phyloP scores from a whole-genome alignment of 2,888 invertebrate species.

The Camptogramma bilineatum region DNA sequence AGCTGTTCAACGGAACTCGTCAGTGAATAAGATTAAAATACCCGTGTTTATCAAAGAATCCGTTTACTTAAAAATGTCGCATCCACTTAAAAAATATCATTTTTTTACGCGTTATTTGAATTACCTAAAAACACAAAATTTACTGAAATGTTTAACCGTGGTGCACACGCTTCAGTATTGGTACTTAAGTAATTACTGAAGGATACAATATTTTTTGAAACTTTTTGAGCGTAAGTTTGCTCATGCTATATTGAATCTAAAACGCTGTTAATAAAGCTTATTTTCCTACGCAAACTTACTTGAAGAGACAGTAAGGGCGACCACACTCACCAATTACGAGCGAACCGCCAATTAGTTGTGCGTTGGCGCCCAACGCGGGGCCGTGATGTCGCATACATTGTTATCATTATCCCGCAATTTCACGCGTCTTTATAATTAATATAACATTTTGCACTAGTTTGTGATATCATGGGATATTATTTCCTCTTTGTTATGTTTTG shows the following conservation, averaged over 20 bases:
- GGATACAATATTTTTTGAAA: not conserved
- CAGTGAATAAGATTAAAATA: too few relatives aligned
- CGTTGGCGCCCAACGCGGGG: conserved; percentile 45
- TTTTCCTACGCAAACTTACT: not conserved
- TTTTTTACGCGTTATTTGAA: too few relatives aligned
- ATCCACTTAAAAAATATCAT: too few relatives aligned
- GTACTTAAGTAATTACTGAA: too few relatives aligned
- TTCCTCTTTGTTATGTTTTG: not conserved
- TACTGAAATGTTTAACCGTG: too few relatives aligned
- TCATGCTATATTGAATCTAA: conserved; percentile 1
- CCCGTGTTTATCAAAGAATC: too few relatives aligned
- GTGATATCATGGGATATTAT: not conserved
- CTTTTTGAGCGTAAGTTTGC: not conserved
- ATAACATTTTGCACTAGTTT: conserved; percentile 11
- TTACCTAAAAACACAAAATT: too few relatives aligned
- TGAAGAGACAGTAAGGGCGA: conserved; percentile 29
- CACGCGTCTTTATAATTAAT: conserved; percentile 20
- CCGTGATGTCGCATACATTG: conserved; percentile 39
- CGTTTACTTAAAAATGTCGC: too few relatives aligned
- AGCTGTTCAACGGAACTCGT: too few relatives aligned
- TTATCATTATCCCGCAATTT: conserved; percentile 41
- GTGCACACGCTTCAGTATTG: too few relatives aligned
- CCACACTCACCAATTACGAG: conserved; percentile 37
- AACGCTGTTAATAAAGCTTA: conserved; percentile 2
- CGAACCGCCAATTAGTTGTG: conserved; percentile 45